These are phyloP conservation scores for Allolobophora icterica DNA, from an alignment of 2,888 invertebrate genomes.

Conservation along the genomic window DNA sequence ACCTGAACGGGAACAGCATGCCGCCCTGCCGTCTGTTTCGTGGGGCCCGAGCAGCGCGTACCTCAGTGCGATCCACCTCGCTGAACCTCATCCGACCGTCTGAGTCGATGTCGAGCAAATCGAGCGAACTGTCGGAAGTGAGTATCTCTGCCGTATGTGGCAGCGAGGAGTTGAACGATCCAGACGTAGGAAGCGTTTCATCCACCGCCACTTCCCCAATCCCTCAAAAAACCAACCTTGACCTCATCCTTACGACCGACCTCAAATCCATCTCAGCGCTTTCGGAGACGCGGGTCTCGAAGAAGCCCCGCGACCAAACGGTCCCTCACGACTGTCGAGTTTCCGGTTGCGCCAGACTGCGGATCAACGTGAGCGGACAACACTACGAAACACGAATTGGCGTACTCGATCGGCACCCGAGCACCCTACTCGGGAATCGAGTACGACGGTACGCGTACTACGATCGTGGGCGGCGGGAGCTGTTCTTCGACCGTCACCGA, in stretches of 20 bases:
- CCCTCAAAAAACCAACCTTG: neutral
- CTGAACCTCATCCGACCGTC: conserved; percentile 14
- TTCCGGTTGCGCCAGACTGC: conserved; percentile 54
- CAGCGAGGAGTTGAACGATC: neutral
- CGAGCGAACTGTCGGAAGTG: neutral
- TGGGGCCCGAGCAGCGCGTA: neutral
- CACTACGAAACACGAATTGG: conserved; percentile 62
- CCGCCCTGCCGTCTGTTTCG: neutral
- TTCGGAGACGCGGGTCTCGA: neutral
- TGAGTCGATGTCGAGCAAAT: neutral
- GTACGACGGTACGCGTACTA: conserved; percentile 59
- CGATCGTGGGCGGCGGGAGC: conserved; percentile 60
- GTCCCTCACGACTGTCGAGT: neutral
- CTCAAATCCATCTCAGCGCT: neutral
- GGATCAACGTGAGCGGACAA: conserved; percentile 64
- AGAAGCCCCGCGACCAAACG: neutral
- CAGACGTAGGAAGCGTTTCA: neutral
- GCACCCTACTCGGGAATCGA: conserved; percentile 63
- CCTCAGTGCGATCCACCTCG: neutral
- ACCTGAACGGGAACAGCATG: neutral
- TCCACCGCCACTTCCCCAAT: neutral
- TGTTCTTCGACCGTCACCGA: conserved; percentile 64
- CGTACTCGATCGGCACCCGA: conserved; percentile 61
- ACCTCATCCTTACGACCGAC: neutral
- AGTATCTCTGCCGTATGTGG: neutral